phyloP scores from a whole-genome alignment of 2,113 vertebrate genomes.

The Archocentrus centrarchus region DNA sequence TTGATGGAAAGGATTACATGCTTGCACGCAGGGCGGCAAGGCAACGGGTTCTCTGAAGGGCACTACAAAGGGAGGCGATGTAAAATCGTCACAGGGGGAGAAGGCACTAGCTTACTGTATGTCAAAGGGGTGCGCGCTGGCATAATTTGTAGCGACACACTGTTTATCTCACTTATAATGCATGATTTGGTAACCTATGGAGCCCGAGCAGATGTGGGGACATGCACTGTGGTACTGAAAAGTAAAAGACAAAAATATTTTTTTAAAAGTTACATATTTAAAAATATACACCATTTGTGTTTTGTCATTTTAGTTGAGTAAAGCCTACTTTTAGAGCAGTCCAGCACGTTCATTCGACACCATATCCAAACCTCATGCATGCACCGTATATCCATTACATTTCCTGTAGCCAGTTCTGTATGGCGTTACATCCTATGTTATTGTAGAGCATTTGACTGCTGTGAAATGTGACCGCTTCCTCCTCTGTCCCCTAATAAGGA shows the following conservation, averaged over 20 bases:
- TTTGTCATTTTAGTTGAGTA: not conserved
- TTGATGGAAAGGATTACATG: conserved; percentile 79
- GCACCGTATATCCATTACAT: conserved; percentile 49
- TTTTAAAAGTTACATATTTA: not conserved
- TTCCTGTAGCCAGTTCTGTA: conserved; percentile 50
- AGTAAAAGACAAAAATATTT: not conserved
- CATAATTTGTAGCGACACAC: conserved; percentile 49
- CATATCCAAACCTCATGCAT: conserved; percentile 2
- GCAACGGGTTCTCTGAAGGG: conserved; percentile 65
- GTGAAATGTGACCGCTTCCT: conserved; percentile 66
- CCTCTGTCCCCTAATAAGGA: conserved; percentile 43
- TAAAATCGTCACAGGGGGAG: conserved; percentile 44
- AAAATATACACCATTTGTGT: not conserved
- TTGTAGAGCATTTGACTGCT: conserved; percentile 43
- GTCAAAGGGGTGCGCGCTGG: conserved; percentile 30
- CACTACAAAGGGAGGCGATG: conserved; percentile 60
- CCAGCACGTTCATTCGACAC: conserved; percentile 38
- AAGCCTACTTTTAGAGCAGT: not conserved
- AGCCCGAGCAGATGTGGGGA: conserved; percentile 1
- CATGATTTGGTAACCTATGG: conserved; percentile 21
- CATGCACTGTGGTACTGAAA: not conserved
- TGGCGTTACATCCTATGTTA: conserved; percentile 53
- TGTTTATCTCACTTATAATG: conserved; percentile 41
- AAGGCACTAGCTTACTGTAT: conserved; percentile 39
- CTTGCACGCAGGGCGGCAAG: conserved; percentile 54